phyloP scores from a whole-genome alignment of 2,797 vertebrate species.

The Darevskia mixta region DNA sequence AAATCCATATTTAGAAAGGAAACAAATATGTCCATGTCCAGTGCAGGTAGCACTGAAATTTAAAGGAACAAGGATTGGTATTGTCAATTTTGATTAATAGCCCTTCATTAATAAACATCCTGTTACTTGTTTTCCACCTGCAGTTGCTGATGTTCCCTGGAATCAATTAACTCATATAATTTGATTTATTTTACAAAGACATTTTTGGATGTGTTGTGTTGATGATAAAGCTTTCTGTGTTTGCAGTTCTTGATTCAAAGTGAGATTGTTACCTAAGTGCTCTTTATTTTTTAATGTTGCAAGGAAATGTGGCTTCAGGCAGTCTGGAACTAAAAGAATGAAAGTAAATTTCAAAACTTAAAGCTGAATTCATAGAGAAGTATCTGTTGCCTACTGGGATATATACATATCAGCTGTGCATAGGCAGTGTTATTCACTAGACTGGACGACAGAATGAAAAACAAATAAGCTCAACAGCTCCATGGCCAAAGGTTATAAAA shows the following conservation, averaged over 20 bases:
- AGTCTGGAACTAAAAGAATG: slow-evolving; percentile 64
- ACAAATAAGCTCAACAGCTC: background rate
- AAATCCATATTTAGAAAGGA: slow-evolving; percentile 67
- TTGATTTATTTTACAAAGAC: slow-evolving; percentile 91
- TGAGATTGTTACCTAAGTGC: slow-evolving; percentile 77
- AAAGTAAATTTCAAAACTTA: slow-evolving; percentile 67
- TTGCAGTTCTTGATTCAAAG: slow-evolving; percentile 76
- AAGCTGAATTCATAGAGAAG: slow-evolving; percentile 51
- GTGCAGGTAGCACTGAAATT: slow-evolving; percentile 83
- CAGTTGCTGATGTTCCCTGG: slow-evolving; percentile 89
- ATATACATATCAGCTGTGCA: slow-evolving; percentile 19
- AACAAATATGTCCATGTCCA: slow-evolving; percentile 56
- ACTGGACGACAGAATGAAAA: slow-evolving; percentile 17
- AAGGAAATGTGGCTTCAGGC: slow-evolving; percentile 69
- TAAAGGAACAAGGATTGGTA: slow-evolving; percentile 84
- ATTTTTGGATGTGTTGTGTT: slow-evolving; percentile 81
- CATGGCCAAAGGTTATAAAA: slow-evolving; percentile 34
- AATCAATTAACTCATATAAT: slow-evolving; percentile 96
- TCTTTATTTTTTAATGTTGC: slow-evolving; percentile 73
- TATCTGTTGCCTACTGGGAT: slow-evolving; percentile 64
- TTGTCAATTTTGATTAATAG: slow-evolving; percentile 94
- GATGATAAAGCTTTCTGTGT: slow-evolving; percentile 81
- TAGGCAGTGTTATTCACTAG: slow-evolving; percentile 50
- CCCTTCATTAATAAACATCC: slow-evolving; percentile 94
- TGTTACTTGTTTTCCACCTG: slow-evolving; percentile 96